Conservation (phyloP, 2,797 vertebrate species). For the Acropternis orthonyx region DNA sequence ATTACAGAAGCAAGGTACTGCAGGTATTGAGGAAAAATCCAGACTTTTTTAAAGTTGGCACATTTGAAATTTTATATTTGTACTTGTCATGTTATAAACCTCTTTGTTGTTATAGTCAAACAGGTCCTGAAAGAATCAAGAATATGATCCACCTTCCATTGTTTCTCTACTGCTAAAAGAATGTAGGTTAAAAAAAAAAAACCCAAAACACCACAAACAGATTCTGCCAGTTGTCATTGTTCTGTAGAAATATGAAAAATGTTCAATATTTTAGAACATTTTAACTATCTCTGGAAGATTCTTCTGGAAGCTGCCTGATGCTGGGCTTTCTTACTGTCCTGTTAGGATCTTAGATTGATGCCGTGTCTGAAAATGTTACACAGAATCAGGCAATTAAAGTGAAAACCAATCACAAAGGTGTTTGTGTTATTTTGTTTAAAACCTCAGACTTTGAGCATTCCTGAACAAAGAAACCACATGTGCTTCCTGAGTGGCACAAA, state of each 20-base stretch:
- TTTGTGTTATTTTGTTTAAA: background rate
- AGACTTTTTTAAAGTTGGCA: background rate
- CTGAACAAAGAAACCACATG: background rate
- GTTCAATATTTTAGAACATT: constrained; percentile 24
- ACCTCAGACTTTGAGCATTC: background rate
- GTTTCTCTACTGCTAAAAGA: background rate
- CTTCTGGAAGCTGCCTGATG: background rate
- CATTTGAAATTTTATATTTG: constrained; percentile 26
- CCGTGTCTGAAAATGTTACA: background rate
- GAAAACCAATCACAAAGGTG: background rate
- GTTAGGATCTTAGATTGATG: background rate
- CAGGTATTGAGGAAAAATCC: background rate
- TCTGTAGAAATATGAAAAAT: background rate
- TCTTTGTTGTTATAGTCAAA: background rate
- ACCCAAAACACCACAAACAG: too few species aligned
- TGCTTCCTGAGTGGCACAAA: background rate
- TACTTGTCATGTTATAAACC: background rate
- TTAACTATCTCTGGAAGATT: background rate
- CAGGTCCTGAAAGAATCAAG: background rate
- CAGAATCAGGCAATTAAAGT: constrained; percentile 37
- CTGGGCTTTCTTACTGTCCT: background rate
- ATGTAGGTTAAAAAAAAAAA: background rate
- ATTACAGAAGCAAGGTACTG: constrained; percentile 45
- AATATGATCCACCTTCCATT: background rate
- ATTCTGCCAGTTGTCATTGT: background rate